Conservation (phyloP, 2,113 vertebrate genomes). For the Galemys pyrenaicus region DNA sequence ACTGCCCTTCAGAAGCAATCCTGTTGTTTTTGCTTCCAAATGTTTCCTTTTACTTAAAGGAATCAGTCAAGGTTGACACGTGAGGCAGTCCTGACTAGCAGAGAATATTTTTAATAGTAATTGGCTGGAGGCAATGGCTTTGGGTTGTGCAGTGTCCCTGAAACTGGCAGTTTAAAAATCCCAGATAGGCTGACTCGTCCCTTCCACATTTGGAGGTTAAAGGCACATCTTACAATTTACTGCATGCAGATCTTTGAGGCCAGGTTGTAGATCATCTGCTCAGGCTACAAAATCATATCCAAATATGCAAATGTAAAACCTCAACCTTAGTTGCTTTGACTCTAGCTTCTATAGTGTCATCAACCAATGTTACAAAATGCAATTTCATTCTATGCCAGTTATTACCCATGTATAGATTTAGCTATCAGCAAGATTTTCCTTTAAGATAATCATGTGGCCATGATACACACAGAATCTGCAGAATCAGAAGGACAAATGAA, state of each 20-base stretch:
- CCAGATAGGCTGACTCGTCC: slow-evolving; percentile 75
- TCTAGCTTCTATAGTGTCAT: not conserved
- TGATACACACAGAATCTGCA: not conserved
- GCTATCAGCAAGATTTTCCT: not conserved
- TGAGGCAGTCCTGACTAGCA: slow-evolving; percentile 5
- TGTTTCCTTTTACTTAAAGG: slow-evolving; percentile 50
- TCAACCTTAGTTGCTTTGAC: slow-evolving; percentile 44
- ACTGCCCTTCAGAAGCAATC: slow-evolving; percentile 8
- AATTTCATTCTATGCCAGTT: not conserved
- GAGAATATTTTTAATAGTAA: slow-evolving; percentile 67
- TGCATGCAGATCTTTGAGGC: slow-evolving; percentile 63
- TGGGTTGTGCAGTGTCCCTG: slow-evolving; percentile 56
- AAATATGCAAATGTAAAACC: slow-evolving; percentile 46
- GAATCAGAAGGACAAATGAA: not conserved
- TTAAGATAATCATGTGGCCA: not conserved
- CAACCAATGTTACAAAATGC: not conserved
- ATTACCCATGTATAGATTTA: not conserved
- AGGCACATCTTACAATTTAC: slow-evolving; percentile 70
- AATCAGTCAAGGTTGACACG: slow-evolving; percentile 51
- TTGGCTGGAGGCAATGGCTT: slow-evolving; percentile 54
- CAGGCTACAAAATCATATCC: slow-evolving; percentile 64
- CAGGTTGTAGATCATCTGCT: slow-evolving; percentile 76
- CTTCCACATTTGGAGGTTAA: slow-evolving; percentile 65
- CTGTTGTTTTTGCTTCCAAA: not conserved
- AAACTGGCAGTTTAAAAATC: slow-evolving; percentile 56